phyloP scores from a whole-genome alignment of 2,797 vertebrate species.

The Eospalax fontanierii region DNA sequence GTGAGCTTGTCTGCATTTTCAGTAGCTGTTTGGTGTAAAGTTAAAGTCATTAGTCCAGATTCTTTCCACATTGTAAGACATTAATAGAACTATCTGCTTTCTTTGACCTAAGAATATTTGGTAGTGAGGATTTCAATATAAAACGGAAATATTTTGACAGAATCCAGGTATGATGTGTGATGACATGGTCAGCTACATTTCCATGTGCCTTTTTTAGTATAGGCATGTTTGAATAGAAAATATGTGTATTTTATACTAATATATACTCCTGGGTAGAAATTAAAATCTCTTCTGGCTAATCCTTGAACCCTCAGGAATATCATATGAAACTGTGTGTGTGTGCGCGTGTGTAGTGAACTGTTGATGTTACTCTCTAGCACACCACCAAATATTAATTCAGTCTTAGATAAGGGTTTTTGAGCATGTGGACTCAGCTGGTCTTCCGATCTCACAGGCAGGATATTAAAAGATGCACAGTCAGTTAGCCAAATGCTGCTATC shows the following conservation, averaged over 20 bases:
- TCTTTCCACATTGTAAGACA: too few species aligned
- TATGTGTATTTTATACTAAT: background rate
- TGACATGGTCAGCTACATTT: background rate
- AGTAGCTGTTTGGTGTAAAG: too few species aligned
- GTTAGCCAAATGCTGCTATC: background rate
- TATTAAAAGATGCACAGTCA: background rate
- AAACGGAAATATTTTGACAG: conserved; percentile 1
- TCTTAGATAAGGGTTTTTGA: background rate
- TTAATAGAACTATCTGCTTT: background rate
- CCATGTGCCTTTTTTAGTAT: background rate
- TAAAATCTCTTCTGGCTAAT: background rate
- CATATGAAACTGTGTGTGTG: background rate
- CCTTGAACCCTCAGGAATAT: background rate
- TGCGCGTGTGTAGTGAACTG: background rate
- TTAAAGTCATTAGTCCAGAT: too few species aligned
- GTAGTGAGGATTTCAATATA: background rate
- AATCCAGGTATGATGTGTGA: background rate
- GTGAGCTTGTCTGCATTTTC: too few species aligned
- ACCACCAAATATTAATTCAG: background rate
- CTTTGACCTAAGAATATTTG: background rate
- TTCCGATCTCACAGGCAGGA: background rate
- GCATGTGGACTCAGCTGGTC: background rate
- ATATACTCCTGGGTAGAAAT: conserved; percentile 2
- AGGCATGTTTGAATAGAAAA: background rate
- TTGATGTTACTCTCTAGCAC: background rate